Conservation (phyloP, 2,888 invertebrate species). For the Brachylomia viminalis region DNA sequence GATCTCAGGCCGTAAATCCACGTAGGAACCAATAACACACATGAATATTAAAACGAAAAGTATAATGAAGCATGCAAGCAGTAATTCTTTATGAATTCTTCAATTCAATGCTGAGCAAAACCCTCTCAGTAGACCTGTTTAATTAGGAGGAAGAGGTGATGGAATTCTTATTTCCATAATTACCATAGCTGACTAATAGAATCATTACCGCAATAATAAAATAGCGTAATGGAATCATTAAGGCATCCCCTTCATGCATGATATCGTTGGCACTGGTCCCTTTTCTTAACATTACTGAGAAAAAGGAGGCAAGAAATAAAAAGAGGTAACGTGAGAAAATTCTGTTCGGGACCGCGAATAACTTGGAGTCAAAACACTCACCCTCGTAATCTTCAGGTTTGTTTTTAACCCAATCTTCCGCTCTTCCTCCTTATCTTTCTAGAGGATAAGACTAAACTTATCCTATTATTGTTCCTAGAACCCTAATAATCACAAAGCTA, state of each 20-base stretch:
- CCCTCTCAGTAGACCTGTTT: constrained; percentile 1
- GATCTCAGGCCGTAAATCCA: constrained; percentile 12
- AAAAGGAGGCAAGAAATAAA: neutral
- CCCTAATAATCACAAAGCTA: no score
- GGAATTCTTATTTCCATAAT: constrained; percentile 27
- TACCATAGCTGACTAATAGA: constrained; percentile 7
- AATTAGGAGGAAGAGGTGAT: neutral
- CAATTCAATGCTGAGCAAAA: neutral
- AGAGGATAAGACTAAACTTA: no score
- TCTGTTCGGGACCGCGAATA: neutral
- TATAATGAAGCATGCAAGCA: neutral
- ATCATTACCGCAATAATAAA: neutral
- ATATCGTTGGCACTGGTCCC: neutral
- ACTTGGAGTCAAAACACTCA: neutral
- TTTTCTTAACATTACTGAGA: neutral
- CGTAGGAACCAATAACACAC: neutral
- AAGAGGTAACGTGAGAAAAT: neutral
- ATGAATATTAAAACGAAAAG: neutral
- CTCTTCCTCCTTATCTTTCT: neutral
- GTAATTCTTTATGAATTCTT: neutral
- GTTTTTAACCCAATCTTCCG: neutral
- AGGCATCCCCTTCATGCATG: neutral
- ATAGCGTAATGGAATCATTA: no score
- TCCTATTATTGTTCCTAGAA: no score
- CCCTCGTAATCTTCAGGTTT: neutral